Conservation (phyloP, 1,140 invertebrate species). For the Lepidurus packardi region DNA sequence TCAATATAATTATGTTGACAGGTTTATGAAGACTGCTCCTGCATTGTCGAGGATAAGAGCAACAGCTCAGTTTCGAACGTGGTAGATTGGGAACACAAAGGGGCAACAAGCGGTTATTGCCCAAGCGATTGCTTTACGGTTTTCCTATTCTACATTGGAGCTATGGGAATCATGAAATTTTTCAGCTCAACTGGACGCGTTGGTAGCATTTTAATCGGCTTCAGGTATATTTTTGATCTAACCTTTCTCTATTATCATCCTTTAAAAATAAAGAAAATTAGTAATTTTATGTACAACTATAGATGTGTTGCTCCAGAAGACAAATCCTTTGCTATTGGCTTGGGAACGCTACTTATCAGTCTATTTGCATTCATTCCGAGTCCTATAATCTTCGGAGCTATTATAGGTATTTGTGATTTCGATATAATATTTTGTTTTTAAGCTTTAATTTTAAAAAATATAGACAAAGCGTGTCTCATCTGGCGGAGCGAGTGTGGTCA, state of each 20-base stretch:
- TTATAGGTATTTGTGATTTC: slow-evolving; percentile 35
- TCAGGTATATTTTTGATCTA: slow-evolving; percentile 27
- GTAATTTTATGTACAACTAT: neutral
- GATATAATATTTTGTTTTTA: neutral
- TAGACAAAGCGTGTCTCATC: slow-evolving; percentile 34
- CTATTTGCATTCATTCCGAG: slow-evolving; percentile 40
- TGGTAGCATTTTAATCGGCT: slow-evolving; percentile 33
- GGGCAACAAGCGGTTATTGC: slow-evolving; percentile 56
- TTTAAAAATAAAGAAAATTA: slow-evolving; percentile 2
- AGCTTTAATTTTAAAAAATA: neutral
- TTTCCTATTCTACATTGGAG: slow-evolving; percentile 30
- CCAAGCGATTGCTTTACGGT: slow-evolving; percentile 55
- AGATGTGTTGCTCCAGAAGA: slow-evolving; percentile 39
- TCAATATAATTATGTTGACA: slow-evolving; percentile 41
- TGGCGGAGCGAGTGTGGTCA: slow-evolving; percentile 33
- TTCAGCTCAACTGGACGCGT: slow-evolving; percentile 31
- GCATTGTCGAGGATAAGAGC: slow-evolving; percentile 43
- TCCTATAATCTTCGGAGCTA: slow-evolving; percentile 40
- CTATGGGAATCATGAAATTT: slow-evolving; percentile 33
- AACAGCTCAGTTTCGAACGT: slow-evolving; percentile 12
- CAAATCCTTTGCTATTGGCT: slow-evolving; percentile 38
- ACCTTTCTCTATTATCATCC: neutral
- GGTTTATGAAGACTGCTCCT: slow-evolving; percentile 47
- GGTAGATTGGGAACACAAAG: slow-evolving; percentile 41
- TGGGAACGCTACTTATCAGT: slow-evolving; percentile 38